Evolutionary conservation across 2,797 vertebrate genomes (phyloP), one percentile per base, ranked within the genome.

Genomic region (Rhynchonycteris naso): DNA sequence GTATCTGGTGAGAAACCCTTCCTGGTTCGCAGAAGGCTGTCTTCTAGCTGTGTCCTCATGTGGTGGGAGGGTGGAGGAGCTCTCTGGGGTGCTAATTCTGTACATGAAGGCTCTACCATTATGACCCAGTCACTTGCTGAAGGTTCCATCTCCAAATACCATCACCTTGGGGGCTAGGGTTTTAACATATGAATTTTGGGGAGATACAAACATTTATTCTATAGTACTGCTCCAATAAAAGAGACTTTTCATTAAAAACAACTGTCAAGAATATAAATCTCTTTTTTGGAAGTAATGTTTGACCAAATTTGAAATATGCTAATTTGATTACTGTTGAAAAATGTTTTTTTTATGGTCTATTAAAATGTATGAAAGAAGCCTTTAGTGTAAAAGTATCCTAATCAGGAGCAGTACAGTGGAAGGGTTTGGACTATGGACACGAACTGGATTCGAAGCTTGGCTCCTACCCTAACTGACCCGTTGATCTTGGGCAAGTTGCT

Each of bases 301-400:
- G 58, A 38, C 80, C 28, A 68, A 50, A n/a, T 65, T 95, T 91
- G 38, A 91, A 95, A 80, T 86, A 38, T 82, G 24, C 63, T 68
- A 7, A 9, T 91, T 95, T 74, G n/a, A 76, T 91, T 81, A 86
- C 43, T 74, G 14, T 72, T 63, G 66, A 56, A 82, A 35, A 89
- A 59, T 71, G 38, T 56, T 95, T 93, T 95, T 93, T 79, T 63
- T 56, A 33, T 43, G 16, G 5, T 38, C n/a, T 68, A 24, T 93
- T 91, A 58, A 75, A 83, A 85, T 90, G 7, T 61, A 54, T 76
- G 61, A 90, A 79, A 65, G 56, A 84, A 69, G 2, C 10, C 58
- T 83, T 72, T 85, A 30, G 26, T 76, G 65, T 81, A 78, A 90
- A 88, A 72, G 68, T 59, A 65, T 13, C 28, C 12, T 43, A 54